Evolutionary conservation across 2,113 vertebrate genomes (phyloP).

Genomic region (Manacus vitellinus): DNA sequence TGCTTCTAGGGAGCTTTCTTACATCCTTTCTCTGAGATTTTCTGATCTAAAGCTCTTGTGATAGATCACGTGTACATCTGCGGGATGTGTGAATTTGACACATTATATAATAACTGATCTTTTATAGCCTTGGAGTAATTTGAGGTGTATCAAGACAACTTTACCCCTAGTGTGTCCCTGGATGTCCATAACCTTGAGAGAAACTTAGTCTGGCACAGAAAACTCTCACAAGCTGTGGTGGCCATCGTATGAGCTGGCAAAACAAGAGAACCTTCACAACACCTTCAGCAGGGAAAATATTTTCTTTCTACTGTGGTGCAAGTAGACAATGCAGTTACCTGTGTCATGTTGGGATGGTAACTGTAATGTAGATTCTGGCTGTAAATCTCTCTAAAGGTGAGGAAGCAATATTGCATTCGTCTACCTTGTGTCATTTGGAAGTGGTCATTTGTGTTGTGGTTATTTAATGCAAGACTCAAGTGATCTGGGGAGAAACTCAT

Average conservation of each 20-base stretch:
- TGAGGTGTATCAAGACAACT: background rate
- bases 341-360: background rate
- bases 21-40: background rate
- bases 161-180: background rate
- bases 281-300: background rate
- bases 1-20: background rate
- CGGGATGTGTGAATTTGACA: background rate
- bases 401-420: background rate
- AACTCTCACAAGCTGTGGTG: background rate
- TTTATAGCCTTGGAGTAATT: background rate
- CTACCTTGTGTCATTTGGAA: background rate
- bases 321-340: background rate
- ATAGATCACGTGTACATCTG: background rate
- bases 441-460: background rate
- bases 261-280: background rate
- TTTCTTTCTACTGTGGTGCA: background rate
- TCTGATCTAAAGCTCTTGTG: background rate
- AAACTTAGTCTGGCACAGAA: background rate
- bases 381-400: background rate
- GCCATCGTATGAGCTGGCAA: background rate
- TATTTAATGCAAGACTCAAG: background rate
- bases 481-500: background rate
- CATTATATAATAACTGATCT: background rate
- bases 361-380: background rate
- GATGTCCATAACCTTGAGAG: background rate